Base-by-base conservation (phyloP, 2,888 invertebrate genomes). In the Meliscaeva auricollis region DNA sequence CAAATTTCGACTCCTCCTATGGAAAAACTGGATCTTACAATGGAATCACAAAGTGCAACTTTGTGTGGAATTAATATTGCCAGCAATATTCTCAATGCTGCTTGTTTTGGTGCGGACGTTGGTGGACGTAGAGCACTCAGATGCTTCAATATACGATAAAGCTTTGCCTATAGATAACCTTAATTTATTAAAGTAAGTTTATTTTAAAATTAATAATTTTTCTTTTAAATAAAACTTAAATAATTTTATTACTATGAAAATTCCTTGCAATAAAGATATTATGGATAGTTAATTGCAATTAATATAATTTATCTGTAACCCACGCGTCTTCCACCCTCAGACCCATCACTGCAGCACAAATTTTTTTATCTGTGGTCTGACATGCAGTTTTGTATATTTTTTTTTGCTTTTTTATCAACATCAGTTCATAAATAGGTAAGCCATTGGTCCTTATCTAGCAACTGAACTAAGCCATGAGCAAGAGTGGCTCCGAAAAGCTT, bases 1-100 rank as follows among this genome's bases (percentile, higher is more conserved):
- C 38, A 95, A 95, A 90, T 96, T 97, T 90, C 90, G 93, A 13
- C 92, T 97, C 85, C 92, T 97, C 78, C 93, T 96, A 91, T 97
- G 97, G 97, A 97, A 97, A 92, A 97, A 97, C 91, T 96, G 95
- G 92, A 91, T 95, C 3, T 94, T 97, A 52, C 96, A 97, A 92
- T 95, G 94, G 93, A 93, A 96, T 83, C 95, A 95, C 91, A 94
- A 94, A 64, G 87, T 94, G 50, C 95, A 96, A 90, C 95, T 96
- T 0, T 66, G 93, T 0, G 90, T 95, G 44, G 96, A 97, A 91
- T 91, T 97, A 11, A 70, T 95, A 0, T 90, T 95, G 52, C 96
- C 96, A 0, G 94, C 95, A 0, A 82, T 94, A 3, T 95, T 96
- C 84, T 94, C 95, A 85, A 90, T 95, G 0, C 91, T 97, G 56